Base-by-base conservation (phyloP, 2,888 invertebrate species). In the Netelia fuscicornis region DNA sequence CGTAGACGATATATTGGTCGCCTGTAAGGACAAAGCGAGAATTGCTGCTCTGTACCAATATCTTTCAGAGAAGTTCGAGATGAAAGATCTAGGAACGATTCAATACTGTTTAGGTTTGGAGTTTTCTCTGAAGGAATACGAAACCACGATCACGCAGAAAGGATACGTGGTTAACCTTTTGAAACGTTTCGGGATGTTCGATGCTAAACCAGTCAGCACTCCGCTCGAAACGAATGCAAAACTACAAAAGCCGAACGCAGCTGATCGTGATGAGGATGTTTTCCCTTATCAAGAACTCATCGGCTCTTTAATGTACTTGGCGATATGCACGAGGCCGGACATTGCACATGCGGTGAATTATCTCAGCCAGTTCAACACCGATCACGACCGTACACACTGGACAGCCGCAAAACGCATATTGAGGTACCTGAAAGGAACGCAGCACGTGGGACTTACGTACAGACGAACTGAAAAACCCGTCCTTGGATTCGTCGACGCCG, bases 51-150 rank as follows among this genome's bases (percentile, higher is more conserved):
- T 88, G 2, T 71, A 64, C 30, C 74, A 65, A 56, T n/a, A 56
- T 76, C 76, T 82, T 42, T 84, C 81, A 25, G 75, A 64, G 44
- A 65, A 76, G 70, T 88, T 84, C 54, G 81, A 84, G 25, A 72
- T 86, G 2, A 87, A 87, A 37, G 81, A 86, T 60, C 78, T 88
- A 0, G 90, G 89, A 20, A 70, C 80, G 42, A 85, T 84, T 11
- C 70, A 58, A 11, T 83, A 87, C 72, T 90, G 88, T 76, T 79
- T 90, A 25, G 89, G 89, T 23, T 87, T 91, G 0, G 88, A 89
- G 82, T 83, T 86, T 6, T 54, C 54, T n/a, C 13, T 3, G 62
- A 54, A 23, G 5, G 25, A 81, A 20, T 30, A 48, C 11, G 64
- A 44, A n/a, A 52, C 82, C 8, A 56, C 30, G 2, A 68, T 86